phyloP scores from a whole-genome alignment of 2,113 vertebrate genomes.

The Mirza zaza region DNA sequence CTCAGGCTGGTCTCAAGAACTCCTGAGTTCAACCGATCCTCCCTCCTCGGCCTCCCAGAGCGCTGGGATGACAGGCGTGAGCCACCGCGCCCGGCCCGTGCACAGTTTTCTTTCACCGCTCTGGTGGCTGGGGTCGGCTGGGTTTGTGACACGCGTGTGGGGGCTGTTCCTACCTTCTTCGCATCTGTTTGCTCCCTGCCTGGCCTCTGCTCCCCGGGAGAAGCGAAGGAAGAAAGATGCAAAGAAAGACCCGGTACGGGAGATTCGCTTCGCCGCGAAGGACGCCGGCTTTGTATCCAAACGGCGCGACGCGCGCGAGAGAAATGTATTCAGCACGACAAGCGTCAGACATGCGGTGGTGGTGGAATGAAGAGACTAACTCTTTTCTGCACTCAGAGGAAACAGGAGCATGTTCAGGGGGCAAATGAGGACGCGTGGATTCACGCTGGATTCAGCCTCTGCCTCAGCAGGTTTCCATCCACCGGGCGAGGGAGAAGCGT shows the following conservation, averaged over 20 bases:
- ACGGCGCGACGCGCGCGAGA: background rate
- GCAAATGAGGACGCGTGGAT: background rate
- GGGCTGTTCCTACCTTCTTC: background rate
- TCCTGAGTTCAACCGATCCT: too few relatives aligned
- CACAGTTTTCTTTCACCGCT: background rate
- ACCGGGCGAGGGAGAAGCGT: background rate
- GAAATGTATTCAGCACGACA: background rate
- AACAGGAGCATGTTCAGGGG: background rate
- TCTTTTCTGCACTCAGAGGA: background rate
- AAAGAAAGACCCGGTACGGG: background rate
- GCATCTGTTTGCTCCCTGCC: background rate
- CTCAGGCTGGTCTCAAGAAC: too few relatives aligned
- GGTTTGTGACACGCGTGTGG: background rate
- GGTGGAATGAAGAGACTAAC: conserved; percentile 3
- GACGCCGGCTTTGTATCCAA: conserved; percentile 15
- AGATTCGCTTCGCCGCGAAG: background rate
- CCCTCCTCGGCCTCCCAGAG: too few relatives aligned
- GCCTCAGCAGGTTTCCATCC: background rate
- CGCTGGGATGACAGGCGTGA: too few relatives aligned
- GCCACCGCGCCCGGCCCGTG: too few relatives aligned
- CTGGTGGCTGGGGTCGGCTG: background rate
- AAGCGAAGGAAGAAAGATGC: background rate
- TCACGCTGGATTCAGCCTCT: background rate
- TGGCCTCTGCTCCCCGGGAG: background rate
- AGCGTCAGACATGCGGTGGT: background rate